Conservation (phyloP, 1,140 invertebrate genomes). For the Drosophila equinoxialis region DNA sequence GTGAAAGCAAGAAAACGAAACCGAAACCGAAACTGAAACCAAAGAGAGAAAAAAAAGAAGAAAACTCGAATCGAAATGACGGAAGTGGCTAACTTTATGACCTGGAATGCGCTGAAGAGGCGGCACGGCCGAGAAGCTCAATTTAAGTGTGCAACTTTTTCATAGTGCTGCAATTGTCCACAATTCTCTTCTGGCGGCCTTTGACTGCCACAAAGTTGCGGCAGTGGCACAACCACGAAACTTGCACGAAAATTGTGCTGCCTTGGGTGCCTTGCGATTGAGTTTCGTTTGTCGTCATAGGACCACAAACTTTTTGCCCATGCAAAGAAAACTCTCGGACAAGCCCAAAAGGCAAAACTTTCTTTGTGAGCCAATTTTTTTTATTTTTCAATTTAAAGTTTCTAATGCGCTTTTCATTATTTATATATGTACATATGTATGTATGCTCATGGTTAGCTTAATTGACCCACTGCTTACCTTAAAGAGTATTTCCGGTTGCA, state of each 20-base stretch:
- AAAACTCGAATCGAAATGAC: slow-evolving; percentile 30
- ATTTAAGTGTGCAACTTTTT: slow-evolving; percentile 55
- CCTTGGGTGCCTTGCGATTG: slow-evolving; percentile 19
- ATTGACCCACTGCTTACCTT: slow-evolving; percentile 83
- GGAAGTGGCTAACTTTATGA: slow-evolving; percentile 53
- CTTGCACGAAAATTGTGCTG: slow-evolving; percentile 38
- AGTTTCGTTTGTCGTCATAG: slow-evolving; percentile 38
- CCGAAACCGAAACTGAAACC: slow-evolving; percentile 1
- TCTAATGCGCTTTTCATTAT: slow-evolving; percentile 52
- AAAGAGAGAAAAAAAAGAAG: background rate
- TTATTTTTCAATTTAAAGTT: slow-evolving; percentile 66
- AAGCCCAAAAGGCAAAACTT: slow-evolving; percentile 61
- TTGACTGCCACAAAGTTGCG: slow-evolving; percentile 47
- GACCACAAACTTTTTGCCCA: slow-evolving; percentile 42
- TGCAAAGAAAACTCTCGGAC: slow-evolving; percentile 54
- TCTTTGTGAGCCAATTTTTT: slow-evolving; percentile 20
- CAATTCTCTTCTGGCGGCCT: slow-evolving; percentile 31
- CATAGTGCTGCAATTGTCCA: slow-evolving; percentile 24
- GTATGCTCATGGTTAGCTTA: slow-evolving; percentile 17
- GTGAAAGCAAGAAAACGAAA: slow-evolving; percentile 45
- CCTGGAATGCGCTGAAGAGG: slow-evolving; percentile 23
- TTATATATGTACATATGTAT: slow-evolving; percentile 35
- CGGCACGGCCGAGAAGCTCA: slow-evolving; percentile 27
- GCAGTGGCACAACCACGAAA: slow-evolving; percentile 43
- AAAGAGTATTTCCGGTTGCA: slow-evolving; percentile 86